These are phyloP conservation scores for Lycodopsis pacificus DNA, from an alignment of 2,797 vertebrate genomes.

Conservation along the genomic window DNA sequence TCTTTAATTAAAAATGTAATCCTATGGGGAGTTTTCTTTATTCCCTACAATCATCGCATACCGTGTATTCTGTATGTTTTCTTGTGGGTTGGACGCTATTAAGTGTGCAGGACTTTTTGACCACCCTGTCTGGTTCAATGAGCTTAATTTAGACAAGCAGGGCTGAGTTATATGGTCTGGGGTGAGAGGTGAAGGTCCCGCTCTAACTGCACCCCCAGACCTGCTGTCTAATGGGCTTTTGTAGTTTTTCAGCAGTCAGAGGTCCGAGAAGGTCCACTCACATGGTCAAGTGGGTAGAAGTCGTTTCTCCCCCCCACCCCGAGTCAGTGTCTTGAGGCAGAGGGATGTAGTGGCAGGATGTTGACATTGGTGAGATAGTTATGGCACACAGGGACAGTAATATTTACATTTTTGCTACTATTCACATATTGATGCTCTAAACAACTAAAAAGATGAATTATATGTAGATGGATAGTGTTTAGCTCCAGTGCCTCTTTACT, in stretches of 20 bases:
- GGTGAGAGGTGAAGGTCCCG: constrained; percentile 33
- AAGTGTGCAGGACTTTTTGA: constrained; percentile 8
- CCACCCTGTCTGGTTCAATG: constrained; percentile 19
- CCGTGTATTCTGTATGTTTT: neutral
- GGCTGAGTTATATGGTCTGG: constrained; percentile 8
- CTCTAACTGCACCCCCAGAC: constrained; percentile 30
- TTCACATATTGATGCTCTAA: neutral
- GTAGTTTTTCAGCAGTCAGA: constrained; percentile 36
- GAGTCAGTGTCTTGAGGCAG: constrained; percentile 16
- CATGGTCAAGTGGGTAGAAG: constrained; percentile 69
- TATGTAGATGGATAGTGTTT: neutral
- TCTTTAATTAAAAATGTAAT: neutral
- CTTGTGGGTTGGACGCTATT: neutral
- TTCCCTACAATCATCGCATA: neutral
- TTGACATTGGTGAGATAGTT: neutral
- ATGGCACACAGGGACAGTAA: neutral
- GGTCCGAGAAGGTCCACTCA: constrained; percentile 66
- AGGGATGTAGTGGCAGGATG: neutral
- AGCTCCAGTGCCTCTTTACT: neutral
- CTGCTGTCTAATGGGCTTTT: constrained; percentile 33
- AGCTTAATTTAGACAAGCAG: constrained; percentile 30
- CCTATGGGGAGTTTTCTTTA: neutral
- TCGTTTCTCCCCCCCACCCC: neutral
- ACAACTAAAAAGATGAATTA: neutral
- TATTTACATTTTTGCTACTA: neutral